phyloP scores from a whole-genome alignment of 1,140 invertebrate species.

The Pseudomyrmex pallidus region DNA sequence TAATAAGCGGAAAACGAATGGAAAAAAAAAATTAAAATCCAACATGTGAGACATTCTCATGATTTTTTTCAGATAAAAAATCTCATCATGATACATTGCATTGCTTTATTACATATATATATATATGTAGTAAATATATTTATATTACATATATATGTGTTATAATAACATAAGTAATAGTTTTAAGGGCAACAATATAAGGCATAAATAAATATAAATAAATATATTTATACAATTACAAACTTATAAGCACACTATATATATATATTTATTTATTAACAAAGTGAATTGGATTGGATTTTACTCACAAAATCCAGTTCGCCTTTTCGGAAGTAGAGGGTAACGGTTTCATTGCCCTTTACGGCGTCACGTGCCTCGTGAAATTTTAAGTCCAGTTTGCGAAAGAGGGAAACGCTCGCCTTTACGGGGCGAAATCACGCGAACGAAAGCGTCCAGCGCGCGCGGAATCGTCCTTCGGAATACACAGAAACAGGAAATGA shows the following conservation, averaged over 20 bases:
- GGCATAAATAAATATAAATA: no score
- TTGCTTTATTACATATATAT: not conserved
- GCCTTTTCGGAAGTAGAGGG: conserved; percentile 31
- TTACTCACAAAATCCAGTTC: not conserved
- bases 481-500: conserved; percentile 49
- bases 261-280: not conserved
- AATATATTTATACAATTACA: not conserved
- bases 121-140: not conserved
- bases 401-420: conserved; percentile 28
- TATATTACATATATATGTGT: not conserved
- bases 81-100: no score
- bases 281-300: not conserved
- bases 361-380: conserved; percentile 40
- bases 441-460: conserved; percentile 28
- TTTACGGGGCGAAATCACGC: conserved; percentile 60
- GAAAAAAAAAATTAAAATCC: no score
- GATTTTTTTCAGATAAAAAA: no score
- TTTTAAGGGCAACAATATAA: not conserved
- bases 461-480: conserved; percentile 29
- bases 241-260: not conserved
- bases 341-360: conserved; percentile 23
- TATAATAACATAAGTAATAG: not conserved
- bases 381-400: conserved; percentile 54
- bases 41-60: no score
- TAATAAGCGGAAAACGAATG: no score